Evolutionary conservation across 2,113 vertebrate genomes (phyloP), one percentile per base, ranked within the genome.

Genomic region (Lasiurus cinereus): DNA sequence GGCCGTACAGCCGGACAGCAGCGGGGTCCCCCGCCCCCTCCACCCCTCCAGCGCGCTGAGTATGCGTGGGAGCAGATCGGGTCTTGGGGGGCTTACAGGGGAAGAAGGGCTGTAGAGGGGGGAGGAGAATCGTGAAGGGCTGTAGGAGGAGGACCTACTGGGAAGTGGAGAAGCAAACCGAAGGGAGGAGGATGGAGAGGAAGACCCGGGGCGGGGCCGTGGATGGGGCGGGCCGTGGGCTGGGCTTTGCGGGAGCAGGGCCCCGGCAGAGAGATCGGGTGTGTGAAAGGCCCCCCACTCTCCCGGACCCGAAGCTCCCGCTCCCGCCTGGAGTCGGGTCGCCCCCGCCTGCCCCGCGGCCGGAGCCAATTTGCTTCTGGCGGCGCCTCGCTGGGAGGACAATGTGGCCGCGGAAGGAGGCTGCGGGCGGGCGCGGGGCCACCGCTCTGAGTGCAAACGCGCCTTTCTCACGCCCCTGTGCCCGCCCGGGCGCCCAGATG

Each of bases 11-110:
- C 66, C 48, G 21, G 62, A 16, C 19, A 0, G 64, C 48, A 4
- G 48, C 89, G 16, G 39, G 14, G 1, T 64, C 62, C 59, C 9
- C 22, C 8, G 6, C 56, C 21, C 56, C 7, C 56, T 39, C 46
- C 46, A 46, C 46, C 48, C 64, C 56, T 12, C 22, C 24, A 0
- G 43, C 21, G 67, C 29, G 21, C 73, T 29, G 72, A 8, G 72
- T 15, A 50, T 2, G 27, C 15, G 24, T 13, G 22, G 29, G 1
- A 59, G 31, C 3, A 15, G n/a, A 3, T 11, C 0, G 16, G n/a
- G 1, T 8, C 0, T 0, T 1, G 2, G 31, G 29, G 13, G 18
- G 5, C 10, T 0, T 0, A 24, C 8, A 15, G 10, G 0, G 46
- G 64, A 0, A 27, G 27, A 54, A 48, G 50, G 36, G 21, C 8